Evolutionary conservation across 2,797 vertebrate species (phyloP), one percentile per base, ranked within the genome.

Genomic region (Poeciliopsis turneri): DNA sequence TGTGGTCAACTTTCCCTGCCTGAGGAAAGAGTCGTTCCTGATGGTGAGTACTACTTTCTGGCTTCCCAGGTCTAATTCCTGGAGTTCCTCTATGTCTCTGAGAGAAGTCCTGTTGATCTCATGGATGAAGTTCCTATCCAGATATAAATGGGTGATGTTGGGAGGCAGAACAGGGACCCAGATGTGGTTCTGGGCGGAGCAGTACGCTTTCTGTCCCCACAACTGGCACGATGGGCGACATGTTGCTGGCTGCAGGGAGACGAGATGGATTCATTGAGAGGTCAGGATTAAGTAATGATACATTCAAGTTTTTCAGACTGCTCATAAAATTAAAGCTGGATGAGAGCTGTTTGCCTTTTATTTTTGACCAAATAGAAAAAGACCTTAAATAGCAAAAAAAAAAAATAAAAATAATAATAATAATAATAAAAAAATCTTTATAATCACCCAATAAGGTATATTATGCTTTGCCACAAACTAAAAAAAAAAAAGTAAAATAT

Each of bases 11-110:
- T 93, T 95, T 49, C 92, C 94, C 87, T 97, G 88, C 57, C 94
- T 91, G 78, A 88, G 91, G 90, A 98, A 98, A 2, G 97, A 92
- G n/a, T 95, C 91, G 86, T 89, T 94, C 79, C 87, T 91, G 45
- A 98, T 89, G 11, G 79, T 74, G 4, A 98, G 85, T n/a, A 0
- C 28, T 1, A 87, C 87, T 0, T 13, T 0, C 70, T 98, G 97
- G 0, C 0, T 0, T n/a, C 95, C 93, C 0, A 98, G 90, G 77
- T 94, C 90, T 59, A 98, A 72, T 4, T 89, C 0, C 0, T 64
- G 3, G 68, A 98, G 91, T 73, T 76, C 76, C 36, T 90, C 87
- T 61, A 97, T 90, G 72, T 87, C 72, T 16, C 88, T 88, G 76
- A 99, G 96, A 0, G 95, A 96, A 0, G 87, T 72, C 47, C 85